Evolutionary conservation across 92 coral and sea anemone genomes (phyloP).

Genomic region (Epizoanthus scotinus): DNA sequence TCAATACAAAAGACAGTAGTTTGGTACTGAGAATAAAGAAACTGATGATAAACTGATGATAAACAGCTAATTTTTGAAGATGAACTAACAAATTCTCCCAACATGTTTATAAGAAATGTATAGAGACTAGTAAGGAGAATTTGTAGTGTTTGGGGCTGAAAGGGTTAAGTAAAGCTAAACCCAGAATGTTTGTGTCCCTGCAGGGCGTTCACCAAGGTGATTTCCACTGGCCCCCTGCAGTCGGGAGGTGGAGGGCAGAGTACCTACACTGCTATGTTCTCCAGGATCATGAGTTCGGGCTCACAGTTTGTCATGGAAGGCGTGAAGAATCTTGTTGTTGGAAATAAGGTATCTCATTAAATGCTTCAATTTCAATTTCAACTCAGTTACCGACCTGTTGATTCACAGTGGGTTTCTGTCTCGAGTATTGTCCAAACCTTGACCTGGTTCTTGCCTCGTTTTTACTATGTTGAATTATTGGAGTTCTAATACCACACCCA

Average conservation of each 20-base stretch:
- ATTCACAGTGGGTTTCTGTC: background rate
- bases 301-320: slow-evolving; percentile 99
- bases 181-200: background rate
- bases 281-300: slow-evolving; percentile 90
- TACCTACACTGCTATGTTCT: slow-evolving; percentile 98
- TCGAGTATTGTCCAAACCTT: no score
- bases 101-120: no score
- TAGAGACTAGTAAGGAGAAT: no score
- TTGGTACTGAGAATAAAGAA: no score
- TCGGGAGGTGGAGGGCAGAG: slow-evolving; percentile 99
- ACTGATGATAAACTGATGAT: no score
- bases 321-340: slow-evolving; percentile 95
- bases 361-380: background rate
- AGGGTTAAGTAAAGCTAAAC: background rate
- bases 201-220: slow-evolving; percentile 91
- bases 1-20: no score
- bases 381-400: background rate
- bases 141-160: no score
- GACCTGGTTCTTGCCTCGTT: no score
- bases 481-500: no score
- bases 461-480: no score
- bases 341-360: slow-evolving; percentile 76
- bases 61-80: no score
- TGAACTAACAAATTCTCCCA: no score
- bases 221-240: slow-evolving; percentile 88